Evolutionary conservation across 2,797 vertebrate species (phyloP), one percentile per base, ranked within the genome.

Genomic region (Chloroceryle amazona): DNA sequence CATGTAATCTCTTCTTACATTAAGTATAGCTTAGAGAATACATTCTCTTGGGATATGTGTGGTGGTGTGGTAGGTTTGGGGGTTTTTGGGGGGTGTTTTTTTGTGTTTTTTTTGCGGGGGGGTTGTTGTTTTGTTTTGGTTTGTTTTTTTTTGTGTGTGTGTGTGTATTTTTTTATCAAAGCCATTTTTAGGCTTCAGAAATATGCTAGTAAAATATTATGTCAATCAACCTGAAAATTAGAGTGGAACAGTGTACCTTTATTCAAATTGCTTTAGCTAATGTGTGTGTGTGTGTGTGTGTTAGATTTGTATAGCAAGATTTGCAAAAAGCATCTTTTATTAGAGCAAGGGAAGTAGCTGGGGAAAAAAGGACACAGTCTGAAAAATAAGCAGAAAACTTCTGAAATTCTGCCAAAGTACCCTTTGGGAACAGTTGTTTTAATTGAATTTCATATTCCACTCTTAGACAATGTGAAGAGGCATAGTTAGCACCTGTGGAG

Each of bases 11-110:
- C 61, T 92, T 92, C 87, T 73, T 81, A 68, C 58, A 66, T 90
- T 95, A 95, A 96, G 47, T 95, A 86, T 89, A 96, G 47, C 70
- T 83, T 95, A 90, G 86, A 29, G 76, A 94, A 90, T 84, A 37
- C 44, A 91, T 95, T 90, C 82, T 95, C 62, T 75, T 72, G 79
- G 72, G 85, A 94, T 94, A 65, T 67, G 7, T 4, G 26, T 49
- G 19, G 19, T n/a, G 46, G 19, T 25, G 42, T 47, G 33, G n/a
- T 3, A 9, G 3, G 26, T 39, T 9, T 35, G 6, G 3, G n/a
- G n/a, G n/a, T n/a, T 37, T 37, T 37, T 37, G 37, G 37, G 37
- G 37, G 8, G 37, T 37, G 37, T 37, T 37, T 37, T 37, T 37
- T 37, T 37, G 37, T 9, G 7, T 37, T 37, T 37, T 37, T 37